These are phyloP conservation scores for Lathronympha strigana DNA, from an alignment of 2,888 invertebrate species.

Conservation along the genomic window DNA sequence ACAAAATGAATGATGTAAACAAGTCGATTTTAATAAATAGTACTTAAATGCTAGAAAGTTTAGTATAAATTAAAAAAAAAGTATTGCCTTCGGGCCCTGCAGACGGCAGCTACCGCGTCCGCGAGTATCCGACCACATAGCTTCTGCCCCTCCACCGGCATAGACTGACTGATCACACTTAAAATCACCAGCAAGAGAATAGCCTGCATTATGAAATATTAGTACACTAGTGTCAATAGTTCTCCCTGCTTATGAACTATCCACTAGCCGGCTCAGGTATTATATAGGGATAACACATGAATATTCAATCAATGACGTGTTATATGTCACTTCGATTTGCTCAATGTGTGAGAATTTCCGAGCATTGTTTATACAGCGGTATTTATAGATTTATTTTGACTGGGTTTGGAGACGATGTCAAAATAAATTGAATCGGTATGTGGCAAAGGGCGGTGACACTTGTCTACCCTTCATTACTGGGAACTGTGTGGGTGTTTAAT, in stretches of 20 bases:
- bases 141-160: not conserved
- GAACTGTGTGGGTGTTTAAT: not conserved
- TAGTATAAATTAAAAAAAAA: not conserved
- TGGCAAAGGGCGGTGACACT: not conserved
- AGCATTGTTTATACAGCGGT: not conserved
- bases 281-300: slow-evolving; percentile 26
- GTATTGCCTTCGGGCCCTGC: slow-evolving; percentile 1
- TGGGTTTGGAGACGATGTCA: slow-evolving; percentile 16
- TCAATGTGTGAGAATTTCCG: not conserved
- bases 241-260: too few relatives aligned
- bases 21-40: too few relatives aligned
- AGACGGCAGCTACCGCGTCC: not conserved
- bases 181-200: not conserved
- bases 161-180: slow-evolving; percentile 1
- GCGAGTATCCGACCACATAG: slow-evolving; percentile 20
- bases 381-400: slow-evolving; percentile 21
- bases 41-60: too few relatives aligned
- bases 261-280: not conserved
- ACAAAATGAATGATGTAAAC: too few relatives aligned
- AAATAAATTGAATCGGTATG: not conserved
- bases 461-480: not conserved
- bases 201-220: slow-evolving; percentile 11
- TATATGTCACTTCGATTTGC: slow-evolving; percentile 19
- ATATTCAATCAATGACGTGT: slow-evolving; percentile 25
- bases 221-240: not conserved